phyloP scores from a whole-genome alignment of 2,113 vertebrate species.

The Apus apus region DNA sequence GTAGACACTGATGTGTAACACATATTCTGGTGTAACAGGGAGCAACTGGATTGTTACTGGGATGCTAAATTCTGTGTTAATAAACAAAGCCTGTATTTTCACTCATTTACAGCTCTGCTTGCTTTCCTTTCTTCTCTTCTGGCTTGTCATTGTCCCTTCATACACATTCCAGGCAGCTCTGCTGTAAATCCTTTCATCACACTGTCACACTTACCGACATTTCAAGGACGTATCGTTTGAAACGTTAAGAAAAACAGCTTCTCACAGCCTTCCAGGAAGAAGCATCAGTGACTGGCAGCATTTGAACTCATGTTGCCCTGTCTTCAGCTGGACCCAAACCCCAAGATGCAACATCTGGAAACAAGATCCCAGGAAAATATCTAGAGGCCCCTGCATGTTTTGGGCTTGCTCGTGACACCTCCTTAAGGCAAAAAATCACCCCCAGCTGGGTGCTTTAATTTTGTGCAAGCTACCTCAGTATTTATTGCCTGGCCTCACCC shows the following conservation, averaged over 20 bases:
- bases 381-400: neutral
- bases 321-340: neutral
- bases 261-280: neutral
- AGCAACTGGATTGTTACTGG: neutral
- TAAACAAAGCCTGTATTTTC: neutral
- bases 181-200: slow-evolving; percentile 12
- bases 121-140: neutral
- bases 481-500: neutral
- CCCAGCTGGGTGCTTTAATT: neutral
- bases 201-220: neutral
- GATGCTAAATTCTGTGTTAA: neutral
- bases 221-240: slow-evolving; percentile 29
- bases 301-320: neutral
- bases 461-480: neutral
- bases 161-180: slow-evolving; percentile 4
- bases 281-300: neutral
- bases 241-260: neutral
- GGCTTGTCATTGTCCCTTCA: neutral
- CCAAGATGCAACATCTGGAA: neutral
- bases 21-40: neutral
- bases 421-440: neutral
- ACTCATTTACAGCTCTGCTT: neutral
- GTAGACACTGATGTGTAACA: neutral
- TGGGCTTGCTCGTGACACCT: neutral
- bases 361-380: neutral